Base-by-base conservation (phyloP, 1,140 invertebrate genomes). In the Heliothis subflexa region DNA sequence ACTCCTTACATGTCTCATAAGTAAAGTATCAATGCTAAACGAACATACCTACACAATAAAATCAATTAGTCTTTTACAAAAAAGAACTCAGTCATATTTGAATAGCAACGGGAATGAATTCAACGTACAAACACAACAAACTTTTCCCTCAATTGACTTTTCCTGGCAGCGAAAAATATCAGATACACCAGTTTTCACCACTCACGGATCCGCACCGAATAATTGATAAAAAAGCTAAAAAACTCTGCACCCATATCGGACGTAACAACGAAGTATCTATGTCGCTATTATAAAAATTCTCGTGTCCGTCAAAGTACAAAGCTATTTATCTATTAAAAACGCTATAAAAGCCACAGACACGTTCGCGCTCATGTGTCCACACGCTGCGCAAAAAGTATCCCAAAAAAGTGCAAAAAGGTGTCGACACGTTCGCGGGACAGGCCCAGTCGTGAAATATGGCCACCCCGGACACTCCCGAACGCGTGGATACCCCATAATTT, bases 381-480 rank as follows among this genome's bases (percentile, higher is more conserved):
- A 81, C 83, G 79, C 45, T 77, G 74, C 68, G 66, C 66, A 76
- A 80, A 80, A 81, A 83, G 55, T 50, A 73, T 40, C 33, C 33
- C 68, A 25, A 78, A 62, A 87, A 82, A 71, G 81, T 74, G 80
- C 76, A 84, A 85, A 86, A 87, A 85, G 81, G 81, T 83, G 78
- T 61, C 83, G 80, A 83, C 84, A 78, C 71, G 84, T 84, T 61
- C 79, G 59, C 79, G 71, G 78, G 78, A 45, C 68, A 47, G 73
- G 68, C 50, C 55, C 68, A 57, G 45, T 52, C 18, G 78, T 84
- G 78, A 84, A 82, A 82, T 84, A 84, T 84, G 76, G 83, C 80
- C 78, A 52, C 75, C 68, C 75, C 49, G 62, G 52, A 77, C 74
- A 54, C 61, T 66, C 62, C 52, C 74, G 61, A 68, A 72, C 28